A percentile compares a stretch with the other conserved stretches of the same genome.
These are phyloP conservation scores for Guaruba guarouba DNA, from an alignment of 2,113 vertebrate species.

Conservation along the genomic window DNA sequence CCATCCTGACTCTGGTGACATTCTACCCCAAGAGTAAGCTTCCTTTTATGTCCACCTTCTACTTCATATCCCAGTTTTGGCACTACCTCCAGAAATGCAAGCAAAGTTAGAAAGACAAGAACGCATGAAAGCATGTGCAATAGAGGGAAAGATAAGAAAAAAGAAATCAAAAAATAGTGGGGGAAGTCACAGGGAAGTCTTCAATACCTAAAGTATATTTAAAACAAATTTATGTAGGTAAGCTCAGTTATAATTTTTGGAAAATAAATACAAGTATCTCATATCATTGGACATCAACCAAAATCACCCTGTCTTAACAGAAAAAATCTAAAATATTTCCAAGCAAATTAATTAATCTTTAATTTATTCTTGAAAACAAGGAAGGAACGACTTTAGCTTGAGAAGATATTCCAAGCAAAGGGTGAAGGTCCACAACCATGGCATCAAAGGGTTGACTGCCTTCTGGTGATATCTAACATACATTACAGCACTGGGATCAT, in stretches of 20 bases:
- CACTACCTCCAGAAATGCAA: neutral
- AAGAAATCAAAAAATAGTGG: neutral
- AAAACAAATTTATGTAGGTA: neutral
- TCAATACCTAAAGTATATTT: neutral
- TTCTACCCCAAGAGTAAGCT: neutral
- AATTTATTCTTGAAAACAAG: neutral
- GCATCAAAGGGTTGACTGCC: neutral
- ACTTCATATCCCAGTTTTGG: neutral
- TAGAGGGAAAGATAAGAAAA: neutral
- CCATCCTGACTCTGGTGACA: neutral
- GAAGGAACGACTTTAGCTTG: neutral
- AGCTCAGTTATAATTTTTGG: neutral
- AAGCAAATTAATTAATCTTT: neutral
- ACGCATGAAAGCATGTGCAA: neutral
- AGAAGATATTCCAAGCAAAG: neutral
- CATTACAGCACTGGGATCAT: accelerated
- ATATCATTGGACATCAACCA: neutral
- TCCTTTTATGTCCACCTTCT: neutral
- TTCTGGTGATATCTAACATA: neutral
- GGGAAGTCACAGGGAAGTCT: accelerated
- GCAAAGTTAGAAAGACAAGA: neutral
- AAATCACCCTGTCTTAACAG: neutral
- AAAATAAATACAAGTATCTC: neutral
- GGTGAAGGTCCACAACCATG: neutral
- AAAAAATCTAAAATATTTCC: neutral